Base-by-base conservation (phyloP, 1,140 invertebrate species). In the Rhysida immarginata region DNA sequence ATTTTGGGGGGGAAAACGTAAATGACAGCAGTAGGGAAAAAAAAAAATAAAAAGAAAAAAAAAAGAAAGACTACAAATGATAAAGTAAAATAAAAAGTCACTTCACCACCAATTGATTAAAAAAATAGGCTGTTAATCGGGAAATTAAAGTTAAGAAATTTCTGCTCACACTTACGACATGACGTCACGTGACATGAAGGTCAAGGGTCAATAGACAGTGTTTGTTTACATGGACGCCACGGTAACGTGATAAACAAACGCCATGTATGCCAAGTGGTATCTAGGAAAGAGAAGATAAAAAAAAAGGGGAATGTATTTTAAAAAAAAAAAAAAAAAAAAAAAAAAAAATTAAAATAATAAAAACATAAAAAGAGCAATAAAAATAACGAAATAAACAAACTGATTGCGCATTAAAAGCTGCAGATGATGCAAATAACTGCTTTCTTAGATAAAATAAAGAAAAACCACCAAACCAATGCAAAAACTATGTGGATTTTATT, bases 251-350 rank as follows among this genome's bases (percentile, higher is more conserved):
- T 55, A 55, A 45, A 55, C 42, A 55, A 55, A 55, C 53, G 53
- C 25, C 51, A 53, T 27, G 27, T 24, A 53, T 27, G 27, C 51
- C 41, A 51, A 55, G 53, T 55, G 53, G 53, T 55, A 55, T 55
- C 53, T 55, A 55, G 53, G 53, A 55, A 26, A 55, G 53, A 55
- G 53, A 55, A 55, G 53, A 55, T 55, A 55, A 55, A 48, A 35
- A 55, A 55, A 55, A 55, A 45, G 53, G 53, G 53, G 53, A 44
- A n/a, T 55, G 42, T 55, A 48, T 46, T 46, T 46, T 11, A 20
- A 20, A 23, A 46, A 46, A 46, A 20, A 20, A 23, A 46, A 46
- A 46, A 20, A n/a, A 46, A 46, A 46, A 46, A 20, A 46, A 46
- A 20, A 46, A 8, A 46, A 23, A 46, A 20, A 23, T 11, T 5